Evolutionary conservation across 2,888 invertebrate species (phyloP), one percentile per base, ranked within the genome.

Genomic region (Drosophila multiciliata): DNA sequence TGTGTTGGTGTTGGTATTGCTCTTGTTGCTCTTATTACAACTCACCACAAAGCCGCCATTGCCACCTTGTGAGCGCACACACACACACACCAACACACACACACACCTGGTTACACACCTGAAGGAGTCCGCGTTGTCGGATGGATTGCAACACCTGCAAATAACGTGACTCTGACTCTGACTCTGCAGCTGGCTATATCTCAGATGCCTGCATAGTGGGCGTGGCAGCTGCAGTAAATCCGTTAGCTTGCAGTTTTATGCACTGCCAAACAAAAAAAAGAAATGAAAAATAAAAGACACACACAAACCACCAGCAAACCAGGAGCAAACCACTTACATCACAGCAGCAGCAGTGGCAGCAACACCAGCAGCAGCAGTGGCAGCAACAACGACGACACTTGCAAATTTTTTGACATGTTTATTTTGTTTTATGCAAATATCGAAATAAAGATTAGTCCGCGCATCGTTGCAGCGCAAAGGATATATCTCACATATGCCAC

Each of bases 111-210:
- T 45, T 26, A 36, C 45, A 63, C 42, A 61, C 54, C 57, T 78
- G 73, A 52, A 73, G 76, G 63, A 73, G 70, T 75, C 60, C 73
- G 79, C 78, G 67, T 73, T 66, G 71, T 71, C 72, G 88, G 80
- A 86, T 91, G 90, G 83, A 91, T 84, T 88, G 87, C 90, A 86
- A 82, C 91, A 89, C 90, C 87, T 90, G 91, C 91, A 91, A 86
- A 90, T 91, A 89, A 90, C 90, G 89, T 87, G 83, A 78, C 86
- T 89, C 87, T 81, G 82, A 87, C 90, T 87, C 73, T 63, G 82
- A 87, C 90, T 87, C 73, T 63, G 82, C 80, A 59, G 66, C 71
- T 64, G 40, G 72, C 73, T 71, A 74, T 83, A 78, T 72, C 68
- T 63, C 59, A 53, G 77, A 36, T 59, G 59, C 8, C 36, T 33